phyloP scores from a whole-genome alignment of 2,797 vertebrate genomes.

The Notolepis coatsorum region DNA sequence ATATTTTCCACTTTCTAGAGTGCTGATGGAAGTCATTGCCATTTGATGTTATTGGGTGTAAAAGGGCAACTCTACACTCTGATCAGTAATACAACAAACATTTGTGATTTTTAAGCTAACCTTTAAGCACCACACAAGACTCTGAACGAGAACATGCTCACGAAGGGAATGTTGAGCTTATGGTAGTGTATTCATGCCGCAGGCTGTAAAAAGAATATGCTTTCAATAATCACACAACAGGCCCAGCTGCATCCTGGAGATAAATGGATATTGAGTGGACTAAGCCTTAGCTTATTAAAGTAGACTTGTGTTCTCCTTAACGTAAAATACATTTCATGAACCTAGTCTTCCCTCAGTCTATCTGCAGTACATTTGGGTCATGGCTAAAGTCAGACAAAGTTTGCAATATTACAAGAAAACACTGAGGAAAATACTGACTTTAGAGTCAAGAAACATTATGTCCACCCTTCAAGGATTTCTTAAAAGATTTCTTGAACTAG shows the following conservation, averaged over 20 bases:
- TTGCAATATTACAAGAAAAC: conserved; percentile 3
- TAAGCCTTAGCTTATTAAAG: conserved; percentile 33
- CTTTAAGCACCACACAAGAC: conserved; percentile 54
- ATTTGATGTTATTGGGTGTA: conserved; percentile 55
- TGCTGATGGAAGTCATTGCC: conserved; percentile 36
- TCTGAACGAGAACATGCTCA: conserved; percentile 27
- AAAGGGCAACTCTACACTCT: conserved; percentile 63
- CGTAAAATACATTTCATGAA: conserved; percentile 51
- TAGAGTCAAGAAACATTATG: too few relatives aligned
- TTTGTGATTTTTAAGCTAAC: conserved; percentile 68
- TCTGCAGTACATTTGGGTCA: conserved; percentile 19
- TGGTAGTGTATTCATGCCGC: conserved; percentile 48
- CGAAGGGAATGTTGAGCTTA: conserved; percentile 30
- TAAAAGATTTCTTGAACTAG: too few relatives aligned
- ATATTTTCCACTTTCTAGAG: conserved; percentile 40
- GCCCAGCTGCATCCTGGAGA: conserved; percentile 39
- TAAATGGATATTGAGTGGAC: conserved; percentile 28
- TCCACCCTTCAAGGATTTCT: too few relatives aligned
- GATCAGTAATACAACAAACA: conserved; percentile 60
- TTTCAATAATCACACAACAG: conserved; percentile 25
- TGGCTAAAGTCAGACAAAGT: conserved; percentile 2
- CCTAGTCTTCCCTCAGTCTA: conserved; percentile 22
- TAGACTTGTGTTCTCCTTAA: conserved; percentile 15
- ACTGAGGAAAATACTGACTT: neutral
- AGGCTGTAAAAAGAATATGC: conserved; percentile 38